Conservation (phyloP, 2,113 vertebrate genomes). For the Syngnathus floridae region DNA sequence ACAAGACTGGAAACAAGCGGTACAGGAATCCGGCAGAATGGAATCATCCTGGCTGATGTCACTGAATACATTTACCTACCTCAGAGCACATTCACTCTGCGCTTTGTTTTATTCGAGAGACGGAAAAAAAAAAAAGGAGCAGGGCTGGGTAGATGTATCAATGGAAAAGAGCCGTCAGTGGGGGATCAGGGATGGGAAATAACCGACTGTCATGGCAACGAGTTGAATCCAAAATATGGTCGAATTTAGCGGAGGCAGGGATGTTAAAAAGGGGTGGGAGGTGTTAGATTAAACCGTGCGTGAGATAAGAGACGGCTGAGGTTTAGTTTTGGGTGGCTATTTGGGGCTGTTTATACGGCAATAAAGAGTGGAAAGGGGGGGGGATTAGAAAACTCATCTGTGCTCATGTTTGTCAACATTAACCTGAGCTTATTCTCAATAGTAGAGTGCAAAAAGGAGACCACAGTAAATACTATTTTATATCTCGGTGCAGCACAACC, state of each 20-base stretch:
- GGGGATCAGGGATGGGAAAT: conserved; percentile 67
- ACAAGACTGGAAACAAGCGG: conserved; percentile 94
- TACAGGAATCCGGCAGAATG: conserved; percentile 86
- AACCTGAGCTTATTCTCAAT: conserved; percentile 57
- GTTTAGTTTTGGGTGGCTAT: conserved; percentile 43
- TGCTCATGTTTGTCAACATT: conserved; percentile 61
- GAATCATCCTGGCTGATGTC: conserved; percentile 92
- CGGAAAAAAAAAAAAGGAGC: conserved; percentile 50
- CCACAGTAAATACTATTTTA: conserved; percentile 57
- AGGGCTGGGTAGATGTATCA: conserved; percentile 63
- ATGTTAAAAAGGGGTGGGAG: conserved; percentile 55
- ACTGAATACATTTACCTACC: conserved; percentile 99
- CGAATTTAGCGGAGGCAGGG: conserved; percentile 56
- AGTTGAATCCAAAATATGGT: conserved; percentile 66
- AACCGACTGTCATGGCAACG: conserved; percentile 76
- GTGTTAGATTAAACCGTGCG: conserved; percentile 52
- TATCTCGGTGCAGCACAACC: conserved; percentile 31
- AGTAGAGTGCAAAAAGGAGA: conserved; percentile 43
- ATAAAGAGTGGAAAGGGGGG: conserved; percentile 63
- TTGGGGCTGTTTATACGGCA: conserved; percentile 51
- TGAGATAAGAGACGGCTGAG: conserved; percentile 57
- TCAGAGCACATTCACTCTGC: conserved; percentile 83
- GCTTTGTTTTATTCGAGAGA: conserved; percentile 70
- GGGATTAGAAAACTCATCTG: conserved; percentile 50
- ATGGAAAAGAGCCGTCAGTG: conserved; percentile 41